Evolutionary conservation across 2,113 vertebrate species (phyloP), one percentile per base, ranked within the genome.

Genomic region (Phasianus colchicus): DNA sequence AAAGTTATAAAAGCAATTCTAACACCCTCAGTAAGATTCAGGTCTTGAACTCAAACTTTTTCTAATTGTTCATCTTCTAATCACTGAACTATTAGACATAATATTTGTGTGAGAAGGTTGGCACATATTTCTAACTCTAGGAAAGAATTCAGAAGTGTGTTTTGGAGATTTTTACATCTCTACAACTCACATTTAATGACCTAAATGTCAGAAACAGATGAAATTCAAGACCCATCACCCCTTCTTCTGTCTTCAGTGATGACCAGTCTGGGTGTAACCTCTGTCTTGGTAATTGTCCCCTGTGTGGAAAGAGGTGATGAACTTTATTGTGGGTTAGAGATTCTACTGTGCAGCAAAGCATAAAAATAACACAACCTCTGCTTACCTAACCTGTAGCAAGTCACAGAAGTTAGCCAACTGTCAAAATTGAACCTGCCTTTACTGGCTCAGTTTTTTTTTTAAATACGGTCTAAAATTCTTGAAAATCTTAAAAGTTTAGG

Each of bases 121-220:
- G 36, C 64, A 66, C 50, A 58, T 34, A 65, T 73, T 87, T 91
- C 36, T 80, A 45, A 32, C 19, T 75, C 29, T 29, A 81, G 34
- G 42, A 47, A 18, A 50, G 32, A 55, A 25, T 69, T 91, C 73
- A 78, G 21, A 74, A 80, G 64, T 55, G 2, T 69, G 27, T 87
- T 92, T 52, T 82, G 57, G 77, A 61, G 66, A 42, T 72, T 73
- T 70, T 88, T n/a, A 52, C 20, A 48, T 36, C 48, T 73, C 63
- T 86, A 40, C n/a, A 89, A 45, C 20, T 91, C 67, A 87, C 43
- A 36, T 79, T 79, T 79, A 91, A 84, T 55, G n/a, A 89, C 43
- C 15, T 63, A 32, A 89, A 85, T 63, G 45, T 84, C 40, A 92
- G 43, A 87, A 95, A 83, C 43, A 79, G 48, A 40, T 79, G 63